These are phyloP conservation scores for Ormyrus rosae DNA, from an alignment of 2,888 invertebrate genomes.

Conservation along the genomic window DNA sequence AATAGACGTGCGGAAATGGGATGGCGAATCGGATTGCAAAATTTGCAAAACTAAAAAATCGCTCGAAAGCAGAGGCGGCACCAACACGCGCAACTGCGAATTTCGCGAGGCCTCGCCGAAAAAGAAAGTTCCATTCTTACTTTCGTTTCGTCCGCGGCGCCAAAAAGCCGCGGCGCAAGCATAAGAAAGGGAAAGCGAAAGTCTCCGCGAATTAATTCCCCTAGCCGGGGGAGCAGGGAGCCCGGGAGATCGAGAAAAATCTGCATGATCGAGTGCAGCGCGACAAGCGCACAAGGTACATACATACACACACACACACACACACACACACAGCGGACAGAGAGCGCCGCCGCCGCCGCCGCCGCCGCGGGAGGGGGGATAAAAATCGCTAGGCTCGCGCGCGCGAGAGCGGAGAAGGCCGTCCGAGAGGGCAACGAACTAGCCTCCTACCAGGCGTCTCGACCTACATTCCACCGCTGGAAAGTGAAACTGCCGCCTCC, in stretches of 20 bases:
- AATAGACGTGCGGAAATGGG: background rate
- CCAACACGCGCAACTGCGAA: background rate
- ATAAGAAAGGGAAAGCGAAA: too few relatives aligned
- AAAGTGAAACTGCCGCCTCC: slow-evolving; percentile 75
- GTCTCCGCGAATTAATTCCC: too few relatives aligned
- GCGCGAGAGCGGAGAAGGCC: slow-evolving; percentile 77
- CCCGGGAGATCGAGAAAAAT: background rate
- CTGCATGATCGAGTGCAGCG: slow-evolving; percentile 57
- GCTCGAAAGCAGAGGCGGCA: too few relatives aligned
- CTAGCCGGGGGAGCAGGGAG: too few relatives aligned
- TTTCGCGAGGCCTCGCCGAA: background rate
- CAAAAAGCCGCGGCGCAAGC: too few relatives aligned
- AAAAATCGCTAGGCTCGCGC: slow-evolving; percentile 72
- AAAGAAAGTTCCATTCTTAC: slow-evolving; percentile 36
- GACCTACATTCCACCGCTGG: slow-evolving; percentile 76
- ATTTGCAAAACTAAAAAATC: background rate
- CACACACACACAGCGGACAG: slow-evolving; percentile 21
- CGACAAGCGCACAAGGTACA: too few relatives aligned
- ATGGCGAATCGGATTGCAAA: background rate
- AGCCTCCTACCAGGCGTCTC: slow-evolving; percentile 77
- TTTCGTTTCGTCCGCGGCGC: slow-evolving; percentile 1
- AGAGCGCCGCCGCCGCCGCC: background rate
- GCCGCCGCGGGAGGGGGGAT: slow-evolving; percentile 33
- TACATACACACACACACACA: slow-evolving; percentile 44
- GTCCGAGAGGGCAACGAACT: slow-evolving; percentile 79